phyloP scores from a whole-genome alignment of 1,140 invertebrate species.

The Goniozus legneri region DNA sequence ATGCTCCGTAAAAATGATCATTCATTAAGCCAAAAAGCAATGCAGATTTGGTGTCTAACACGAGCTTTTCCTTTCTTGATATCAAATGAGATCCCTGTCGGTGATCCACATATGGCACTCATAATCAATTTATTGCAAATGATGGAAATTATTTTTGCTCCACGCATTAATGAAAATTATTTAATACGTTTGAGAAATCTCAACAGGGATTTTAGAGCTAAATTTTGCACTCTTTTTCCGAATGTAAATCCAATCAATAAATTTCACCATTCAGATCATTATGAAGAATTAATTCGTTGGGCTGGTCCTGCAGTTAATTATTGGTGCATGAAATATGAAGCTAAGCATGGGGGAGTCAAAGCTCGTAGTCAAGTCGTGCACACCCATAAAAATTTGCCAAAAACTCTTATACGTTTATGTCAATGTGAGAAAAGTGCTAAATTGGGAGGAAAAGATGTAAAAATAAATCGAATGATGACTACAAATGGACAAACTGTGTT shows the following conservation, averaged over 20 bases:
- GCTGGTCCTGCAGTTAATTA: constrained; percentile 12
- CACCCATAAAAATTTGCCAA: constrained; percentile 17
- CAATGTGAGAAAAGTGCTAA: constrained; percentile 11
- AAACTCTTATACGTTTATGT: constrained; percentile 14
- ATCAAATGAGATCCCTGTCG: constrained; percentile 14
- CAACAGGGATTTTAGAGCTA: constrained; percentile 11
- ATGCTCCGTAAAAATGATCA: constrained; percentile 19
- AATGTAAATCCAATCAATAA: constrained; percentile 15
- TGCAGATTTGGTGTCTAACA: constrained; percentile 26
- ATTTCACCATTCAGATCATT: constrained; percentile 16
- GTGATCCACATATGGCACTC: constrained; percentile 21
- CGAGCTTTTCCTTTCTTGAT: constrained; percentile 26
- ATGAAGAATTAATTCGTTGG: constrained; percentile 14
- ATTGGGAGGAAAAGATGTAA: constrained; percentile 7
- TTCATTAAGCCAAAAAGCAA: constrained; percentile 26
- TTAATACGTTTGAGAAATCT: constrained; percentile 13
- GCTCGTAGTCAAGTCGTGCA: constrained; percentile 13
- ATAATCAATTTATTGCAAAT: constrained; percentile 23
- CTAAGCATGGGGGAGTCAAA: constrained; percentile 13
- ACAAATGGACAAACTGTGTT: background rate
- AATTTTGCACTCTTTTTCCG: constrained; percentile 10
- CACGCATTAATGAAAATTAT: constrained; percentile 13
- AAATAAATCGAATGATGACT: background rate
- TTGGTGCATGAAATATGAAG: constrained; percentile 15
- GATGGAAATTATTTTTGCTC: constrained; percentile 34